Conservation (phyloP, 2,888 invertebrate genomes). For the Andricus curvator region DNA sequence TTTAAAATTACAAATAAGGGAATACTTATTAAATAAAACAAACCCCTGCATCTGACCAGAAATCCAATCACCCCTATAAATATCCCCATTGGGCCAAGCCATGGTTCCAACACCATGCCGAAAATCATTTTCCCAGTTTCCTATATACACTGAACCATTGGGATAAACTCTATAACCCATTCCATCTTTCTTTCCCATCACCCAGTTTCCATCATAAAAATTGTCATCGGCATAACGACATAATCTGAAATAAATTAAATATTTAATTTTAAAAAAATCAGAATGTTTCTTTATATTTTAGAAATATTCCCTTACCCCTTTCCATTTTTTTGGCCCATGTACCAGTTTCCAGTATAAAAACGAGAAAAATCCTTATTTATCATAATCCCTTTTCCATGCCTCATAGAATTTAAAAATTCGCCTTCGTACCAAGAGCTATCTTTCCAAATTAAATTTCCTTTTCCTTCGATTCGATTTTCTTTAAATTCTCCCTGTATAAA, state of each 20-base stretch:
- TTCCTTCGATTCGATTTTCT: slow-evolving; percentile 80
- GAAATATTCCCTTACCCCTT: slow-evolving; percentile 71
- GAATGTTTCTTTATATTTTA: neutral
- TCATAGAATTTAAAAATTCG: slow-evolving; percentile 80
- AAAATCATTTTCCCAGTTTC: slow-evolving; percentile 80
- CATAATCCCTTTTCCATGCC: slow-evolving; percentile 77
- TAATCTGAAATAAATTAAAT: slow-evolving; percentile 40
- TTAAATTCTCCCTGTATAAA: slow-evolving; percentile 80
- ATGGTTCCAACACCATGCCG: slow-evolving; percentile 82
- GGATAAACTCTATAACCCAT: slow-evolving; percentile 80
- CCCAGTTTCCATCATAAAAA: slow-evolving; percentile 78
- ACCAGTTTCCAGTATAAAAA: slow-evolving; percentile 78
- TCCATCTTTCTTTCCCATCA: slow-evolving; percentile 78
- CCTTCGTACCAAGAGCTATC: slow-evolving; percentile 82
- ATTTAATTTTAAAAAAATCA: neutral
- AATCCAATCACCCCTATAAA: slow-evolving; percentile 82
- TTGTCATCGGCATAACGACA: slow-evolving; percentile 58
- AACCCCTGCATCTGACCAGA: slow-evolving; percentile 80
- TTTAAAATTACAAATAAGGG: neutral
- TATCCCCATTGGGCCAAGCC: slow-evolving; percentile 83
- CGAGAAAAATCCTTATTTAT: slow-evolving; percentile 57
- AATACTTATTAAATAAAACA: neutral
- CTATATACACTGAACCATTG: slow-evolving; percentile 80
- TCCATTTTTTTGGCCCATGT: slow-evolving; percentile 74
- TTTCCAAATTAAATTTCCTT: slow-evolving; percentile 80